A percentile compares a stretch with the other conserved stretches of the same genome.
These are phyloP conservation scores for Microctonus hyperodae DNA, from an alignment of 2,888 invertebrate genomes.

Conservation along the genomic window DNA sequence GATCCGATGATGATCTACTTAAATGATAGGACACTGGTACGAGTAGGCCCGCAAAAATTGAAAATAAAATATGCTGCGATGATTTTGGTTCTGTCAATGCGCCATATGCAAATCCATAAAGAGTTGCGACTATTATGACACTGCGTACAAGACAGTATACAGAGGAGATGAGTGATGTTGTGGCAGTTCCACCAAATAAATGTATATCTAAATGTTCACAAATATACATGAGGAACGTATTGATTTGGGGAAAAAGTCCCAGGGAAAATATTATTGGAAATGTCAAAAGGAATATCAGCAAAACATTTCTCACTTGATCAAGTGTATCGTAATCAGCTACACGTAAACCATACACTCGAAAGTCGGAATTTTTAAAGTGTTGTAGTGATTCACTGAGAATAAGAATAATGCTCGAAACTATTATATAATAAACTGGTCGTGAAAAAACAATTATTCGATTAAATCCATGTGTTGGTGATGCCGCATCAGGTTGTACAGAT, in stretches of 20 bases:
- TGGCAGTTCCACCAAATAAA: constrained; percentile 87
- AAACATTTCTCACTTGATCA: constrained; percentile 73
- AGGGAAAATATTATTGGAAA: constrained; percentile 95
- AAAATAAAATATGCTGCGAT: constrained; percentile 91
- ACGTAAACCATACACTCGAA: constrained; percentile 63
- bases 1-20: constrained; percentile 92
- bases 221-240: constrained; percentile 96
- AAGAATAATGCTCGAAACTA: constrained; percentile 67
- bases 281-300: constrained; percentile 82
- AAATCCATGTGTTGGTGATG: constrained; percentile 98
- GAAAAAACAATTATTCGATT: constrained; percentile 95
- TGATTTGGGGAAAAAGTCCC: constrained; percentile 96
- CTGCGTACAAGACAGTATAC: constrained; percentile 85
- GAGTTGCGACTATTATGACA: constrained; percentile 76
- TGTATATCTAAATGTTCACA: constrained; percentile 95
- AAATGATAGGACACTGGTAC: constrained; percentile 91
- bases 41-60: constrained; percentile 90
- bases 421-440: constrained; percentile 90
- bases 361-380: constrained; percentile 59
- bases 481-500: constrained; percentile 98
- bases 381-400: constrained; percentile 60
- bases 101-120: constrained; percentile 89
- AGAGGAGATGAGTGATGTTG: constrained; percentile 83
- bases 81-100: constrained; percentile 83
- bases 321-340: constrained; percentile 72